A percentile compares a stretch with the other conserved stretches of the same genome.
phyloP scores from a whole-genome alignment of 2,888 invertebrate species.

The Ophioninae sp. region DNA sequence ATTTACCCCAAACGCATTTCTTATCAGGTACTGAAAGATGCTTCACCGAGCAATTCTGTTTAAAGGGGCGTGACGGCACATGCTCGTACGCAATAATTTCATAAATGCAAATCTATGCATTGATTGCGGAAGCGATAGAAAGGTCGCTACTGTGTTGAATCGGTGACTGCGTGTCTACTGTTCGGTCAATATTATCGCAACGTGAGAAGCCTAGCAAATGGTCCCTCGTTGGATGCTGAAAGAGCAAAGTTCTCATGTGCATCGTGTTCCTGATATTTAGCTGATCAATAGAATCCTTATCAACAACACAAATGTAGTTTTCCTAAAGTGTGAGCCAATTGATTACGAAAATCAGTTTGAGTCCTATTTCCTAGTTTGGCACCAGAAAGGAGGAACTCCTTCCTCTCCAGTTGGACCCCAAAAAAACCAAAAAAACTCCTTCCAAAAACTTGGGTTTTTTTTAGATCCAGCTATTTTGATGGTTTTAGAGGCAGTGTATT shows the following conservation, averaged over 20 bases:
- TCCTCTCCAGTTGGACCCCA: too few relatives aligned
- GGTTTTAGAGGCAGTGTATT: too few relatives aligned
- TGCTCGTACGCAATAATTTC: neutral
- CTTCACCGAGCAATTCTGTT: neutral
- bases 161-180: slow-evolving; percentile 39
- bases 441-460: too few relatives aligned
- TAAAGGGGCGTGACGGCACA: neutral
- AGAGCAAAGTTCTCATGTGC: slow-evolving; percentile 14
- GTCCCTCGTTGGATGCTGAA: slow-evolving; percentile 31
- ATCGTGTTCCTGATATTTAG: slow-evolving; percentile 24
- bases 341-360: neutral
- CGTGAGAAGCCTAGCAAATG: slow-evolving; percentile 60
- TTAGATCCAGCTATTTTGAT: too few relatives aligned
- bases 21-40: neutral
- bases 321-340: neutral
- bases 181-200: slow-evolving; percentile 62
- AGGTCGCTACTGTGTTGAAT: slow-evolving; percentile 16
- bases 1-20: neutral
- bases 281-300: slow-evolving; percentile 23
- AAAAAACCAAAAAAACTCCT: too few relatives aligned
- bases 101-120: slow-evolving; percentile 25
- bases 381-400: too few relatives aligned
- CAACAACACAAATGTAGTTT: neutral
- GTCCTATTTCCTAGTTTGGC: too few relatives aligned
- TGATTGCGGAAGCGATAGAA: neutral